These are phyloP conservation scores for Porites rus DNA, from an alignment of 92 coral and sea anemone genomes.

Conservation along the genomic window DNA sequence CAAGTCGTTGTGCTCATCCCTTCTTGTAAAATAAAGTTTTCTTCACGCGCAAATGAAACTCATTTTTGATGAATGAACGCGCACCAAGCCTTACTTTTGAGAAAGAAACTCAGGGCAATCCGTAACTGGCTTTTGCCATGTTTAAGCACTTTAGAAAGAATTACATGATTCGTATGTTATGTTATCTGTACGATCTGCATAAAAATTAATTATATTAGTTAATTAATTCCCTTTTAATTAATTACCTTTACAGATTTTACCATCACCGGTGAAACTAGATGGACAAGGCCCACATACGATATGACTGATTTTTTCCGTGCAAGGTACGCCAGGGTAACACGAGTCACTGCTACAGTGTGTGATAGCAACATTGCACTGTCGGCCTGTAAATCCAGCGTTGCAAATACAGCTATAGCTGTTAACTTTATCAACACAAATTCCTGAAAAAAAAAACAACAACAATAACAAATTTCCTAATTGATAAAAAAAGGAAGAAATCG, in stretches of 20 bases:
- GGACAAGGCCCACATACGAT: constrained; percentile 33
- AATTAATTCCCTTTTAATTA: not conserved
- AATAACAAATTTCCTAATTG: no score
- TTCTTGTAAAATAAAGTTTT: no score
- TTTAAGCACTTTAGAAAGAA: no score
- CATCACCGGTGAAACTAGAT: constrained; percentile 44
- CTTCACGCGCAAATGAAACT: no score
- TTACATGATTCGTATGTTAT: no score
- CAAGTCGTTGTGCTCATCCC: no score
- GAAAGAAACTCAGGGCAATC: no score
- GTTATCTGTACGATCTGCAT: no score
- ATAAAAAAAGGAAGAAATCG: not conserved
- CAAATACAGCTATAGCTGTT: constrained; percentile 37
- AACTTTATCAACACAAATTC: constrained; percentile 23
- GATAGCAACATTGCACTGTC: constrained; percentile 18
- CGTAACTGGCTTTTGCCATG: no score
- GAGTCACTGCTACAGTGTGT: not conserved
- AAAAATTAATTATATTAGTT: no score
- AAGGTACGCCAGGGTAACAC: constrained; percentile 17
- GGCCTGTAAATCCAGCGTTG: constrained; percentile 18
- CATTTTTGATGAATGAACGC: no score
- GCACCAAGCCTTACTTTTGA: no score
- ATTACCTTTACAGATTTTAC: not conserved
- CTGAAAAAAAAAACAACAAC: not conserved
- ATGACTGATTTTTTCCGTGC: not conserved